Base-by-base conservation (phyloP, 2,113 vertebrate genomes). In the Corythornis madagascariensis region DNA sequence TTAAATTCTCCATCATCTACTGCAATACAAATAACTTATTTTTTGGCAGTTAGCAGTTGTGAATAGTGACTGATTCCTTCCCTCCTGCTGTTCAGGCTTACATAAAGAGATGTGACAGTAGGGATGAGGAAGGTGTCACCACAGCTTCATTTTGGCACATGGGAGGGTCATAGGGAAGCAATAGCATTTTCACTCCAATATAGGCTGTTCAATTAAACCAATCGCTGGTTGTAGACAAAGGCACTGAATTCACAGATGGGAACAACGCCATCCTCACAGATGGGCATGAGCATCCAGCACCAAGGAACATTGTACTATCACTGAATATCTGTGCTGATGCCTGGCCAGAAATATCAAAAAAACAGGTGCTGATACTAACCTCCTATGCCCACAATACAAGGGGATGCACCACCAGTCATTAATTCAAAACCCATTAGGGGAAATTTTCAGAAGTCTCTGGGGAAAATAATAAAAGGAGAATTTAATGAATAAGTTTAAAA, bases 261-360 rank as follows among this genome's bases (percentile, higher is more conserved):
- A 93, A 92, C 73, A 53, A 82, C 7, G 87, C 86, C 93, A 94
- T 96, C 85, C 63, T 92, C 24, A 0, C 92, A 96, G 93, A 94
- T 93, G 93, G 91, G 79, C 79, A 55, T 55, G 55, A 74, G 43
- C 53, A 82, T 85, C 88, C 76, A 94, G 77, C 69, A 92, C 56
- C 81, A 80, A 86, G 74, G 87, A 86, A 89, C 93, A 90, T 66
- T 92, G 50, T 78, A 85, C 47, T 35, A 26, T 15, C 60, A 57
- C 38, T 84, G 79, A 91, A 78, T 90, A 60, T 90, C 69, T 77
- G 56, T 67, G 43, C 31, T 90, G 84, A 82, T 2, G 56, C 55
- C 57, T 64, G 67, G 78, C 92, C 94, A 94, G 92, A 92, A 92
- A 88, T 64, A 56, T 81, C 38, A 86, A 65, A 94, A 90, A 88